Conservation (phyloP, 1,140 invertebrate species). For the Drosophila dunni region DNA sequence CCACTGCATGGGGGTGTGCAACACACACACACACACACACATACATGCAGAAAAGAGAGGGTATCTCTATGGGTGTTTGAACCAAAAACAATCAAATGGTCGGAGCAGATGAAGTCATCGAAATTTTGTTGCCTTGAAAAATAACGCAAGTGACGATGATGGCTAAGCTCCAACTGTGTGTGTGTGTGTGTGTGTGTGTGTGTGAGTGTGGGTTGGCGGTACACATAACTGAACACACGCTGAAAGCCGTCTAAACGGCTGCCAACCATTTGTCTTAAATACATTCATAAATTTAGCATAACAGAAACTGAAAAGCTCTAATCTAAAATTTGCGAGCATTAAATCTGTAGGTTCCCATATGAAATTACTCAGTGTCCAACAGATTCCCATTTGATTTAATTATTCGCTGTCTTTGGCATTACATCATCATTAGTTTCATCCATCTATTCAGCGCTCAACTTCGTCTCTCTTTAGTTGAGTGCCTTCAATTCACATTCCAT, state of each 20-base stretch:
- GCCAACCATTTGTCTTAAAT: slow-evolving; percentile 12
- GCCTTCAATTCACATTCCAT: too few species aligned
- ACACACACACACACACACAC: slow-evolving; percentile 6
- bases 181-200: slow-evolving; percentile 8
- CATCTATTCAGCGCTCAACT: too few species aligned
- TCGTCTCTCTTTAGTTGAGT: not conserved
- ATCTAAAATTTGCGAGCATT: slow-evolving; percentile 7
- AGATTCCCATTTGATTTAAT: not conserved
- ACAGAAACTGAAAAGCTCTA: not conserved
- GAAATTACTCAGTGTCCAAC: not conserved
- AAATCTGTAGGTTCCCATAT: slow-evolving; percentile 8
- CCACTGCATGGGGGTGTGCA: slow-evolving; percentile 43
- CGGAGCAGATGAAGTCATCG: slow-evolving; percentile 75
- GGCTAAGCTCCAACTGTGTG: slow-evolving; percentile 31
- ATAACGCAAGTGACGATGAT: slow-evolving; percentile 27
- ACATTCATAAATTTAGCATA: not conserved
- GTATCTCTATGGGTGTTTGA: not conserved
- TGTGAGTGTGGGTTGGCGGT: not conserved
- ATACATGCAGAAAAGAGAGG: not conserved
- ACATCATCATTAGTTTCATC: too few species aligned
- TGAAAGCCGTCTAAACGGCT: slow-evolving; percentile 26
- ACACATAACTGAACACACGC: slow-evolving; percentile 1
- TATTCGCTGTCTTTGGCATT: too few species aligned
- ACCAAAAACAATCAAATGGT: slow-evolving; percentile 48
- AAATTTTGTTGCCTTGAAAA: slow-evolving; percentile 58